Evolutionary conservation across 2,888 invertebrate genomes (phyloP).

Genomic region (Aelia acuminata): DNA sequence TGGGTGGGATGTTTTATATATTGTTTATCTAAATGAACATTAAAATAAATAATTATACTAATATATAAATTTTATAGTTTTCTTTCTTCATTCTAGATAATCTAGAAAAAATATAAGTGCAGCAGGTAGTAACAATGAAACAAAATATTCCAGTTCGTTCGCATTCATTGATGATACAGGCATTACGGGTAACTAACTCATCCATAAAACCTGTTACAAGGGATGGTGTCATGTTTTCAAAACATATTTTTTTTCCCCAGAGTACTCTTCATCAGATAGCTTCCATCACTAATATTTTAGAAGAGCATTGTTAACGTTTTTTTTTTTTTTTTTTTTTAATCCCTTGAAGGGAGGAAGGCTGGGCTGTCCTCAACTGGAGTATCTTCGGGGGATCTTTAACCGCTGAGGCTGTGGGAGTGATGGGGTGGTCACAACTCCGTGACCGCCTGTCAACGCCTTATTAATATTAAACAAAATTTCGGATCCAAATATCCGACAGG

Average conservation of each 20-base stretch:
- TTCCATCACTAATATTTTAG: slow-evolving; percentile 28
- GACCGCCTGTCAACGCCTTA: slow-evolving; percentile 52
- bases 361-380: slow-evolving; percentile 15
- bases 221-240: slow-evolving; percentile 19
- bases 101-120: too few relatives aligned
- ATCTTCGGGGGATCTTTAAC: slow-evolving; percentile 45
- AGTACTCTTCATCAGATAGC: not conserved
- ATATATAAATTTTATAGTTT: too few relatives aligned
- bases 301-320: slow-evolving; percentile 16
- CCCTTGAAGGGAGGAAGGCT: not conserved
- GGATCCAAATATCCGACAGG: slow-evolving; percentile 41
- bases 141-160: not conserved
- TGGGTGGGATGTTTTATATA: not conserved
- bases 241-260: slow-evolving; percentile 37
- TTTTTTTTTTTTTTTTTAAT: too few relatives aligned
- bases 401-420: slow-evolving; percentile 46
- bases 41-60: too few relatives aligned
- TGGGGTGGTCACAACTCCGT: slow-evolving; percentile 51
- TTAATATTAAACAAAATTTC: slow-evolving; percentile 47
- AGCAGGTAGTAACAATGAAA: not conserved
- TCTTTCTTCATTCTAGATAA: too few relatives aligned
- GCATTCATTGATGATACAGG: not conserved
- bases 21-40: not conserved
- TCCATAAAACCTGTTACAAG: not conserved
- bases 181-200: too few relatives aligned